phyloP scores from a whole-genome alignment of 2,113 vertebrate species.

The Festucalex cinctus region DNA sequence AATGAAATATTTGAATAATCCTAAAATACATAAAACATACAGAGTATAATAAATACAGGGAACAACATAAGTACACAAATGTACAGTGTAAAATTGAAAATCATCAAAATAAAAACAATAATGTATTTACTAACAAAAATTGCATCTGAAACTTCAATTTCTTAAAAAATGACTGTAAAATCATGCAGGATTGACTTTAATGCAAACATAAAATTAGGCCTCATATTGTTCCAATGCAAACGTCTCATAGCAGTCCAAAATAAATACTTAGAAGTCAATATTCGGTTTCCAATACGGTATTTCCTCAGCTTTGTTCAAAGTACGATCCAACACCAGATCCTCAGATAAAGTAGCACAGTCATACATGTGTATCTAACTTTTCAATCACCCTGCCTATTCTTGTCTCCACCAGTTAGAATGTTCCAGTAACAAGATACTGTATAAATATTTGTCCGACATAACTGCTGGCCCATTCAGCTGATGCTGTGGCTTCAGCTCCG shows the following conservation, averaged over 20 bases:
- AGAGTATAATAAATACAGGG: too few species aligned
- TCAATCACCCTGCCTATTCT: slow-evolving; percentile 73
- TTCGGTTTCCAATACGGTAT: slow-evolving; percentile 21
- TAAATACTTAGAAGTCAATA: slow-evolving; percentile 8
- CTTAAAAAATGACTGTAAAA: not conserved
- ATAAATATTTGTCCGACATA: slow-evolving; percentile 78
- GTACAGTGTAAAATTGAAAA: too few species aligned
- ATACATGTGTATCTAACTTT: slow-evolving; percentile 71
- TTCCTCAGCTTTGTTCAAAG: slow-evolving; percentile 60
- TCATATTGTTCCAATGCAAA: not conserved
- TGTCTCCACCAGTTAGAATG: slow-evolving; percentile 62
- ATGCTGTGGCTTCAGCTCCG: slow-evolving; percentile 56
- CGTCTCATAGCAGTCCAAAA: slow-evolving; percentile 7
- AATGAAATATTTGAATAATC: too few species aligned
- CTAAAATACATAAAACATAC: too few species aligned
- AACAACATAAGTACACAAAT: too few species aligned
- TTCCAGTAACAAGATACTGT: slow-evolving; percentile 69
- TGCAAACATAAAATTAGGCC: not conserved
- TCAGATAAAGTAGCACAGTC: slow-evolving; percentile 59
- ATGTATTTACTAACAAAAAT: not conserved
- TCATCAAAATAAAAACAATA: too few species aligned
- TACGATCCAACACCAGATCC: slow-evolving; percentile 53
- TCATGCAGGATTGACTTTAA: too few species aligned
- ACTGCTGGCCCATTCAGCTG: slow-evolving; percentile 63
- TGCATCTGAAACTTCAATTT: not conserved